Conservation (phyloP, 2,797 vertebrate species). For the Danio aesculapii region DNA sequence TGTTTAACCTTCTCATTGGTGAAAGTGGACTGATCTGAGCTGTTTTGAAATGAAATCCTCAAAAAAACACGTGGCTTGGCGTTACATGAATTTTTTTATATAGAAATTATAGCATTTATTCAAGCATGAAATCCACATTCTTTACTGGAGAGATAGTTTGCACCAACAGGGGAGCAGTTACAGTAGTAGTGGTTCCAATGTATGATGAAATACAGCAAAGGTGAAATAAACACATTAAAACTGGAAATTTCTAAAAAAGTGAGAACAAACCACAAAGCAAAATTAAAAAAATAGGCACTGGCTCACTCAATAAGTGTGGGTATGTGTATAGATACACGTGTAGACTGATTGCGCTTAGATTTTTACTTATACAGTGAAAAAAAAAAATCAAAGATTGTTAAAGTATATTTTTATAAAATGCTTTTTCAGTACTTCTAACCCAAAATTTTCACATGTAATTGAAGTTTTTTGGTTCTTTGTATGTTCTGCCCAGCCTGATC, state of each 20-base stretch:
- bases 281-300: not conserved
- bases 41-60: not conserved
- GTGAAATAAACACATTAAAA: not conserved
- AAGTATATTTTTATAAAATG: no score
- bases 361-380: not conserved
- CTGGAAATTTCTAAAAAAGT: no score
- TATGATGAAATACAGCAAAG: no score
- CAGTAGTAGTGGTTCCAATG: not conserved
- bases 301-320: not conserved
- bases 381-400: no score
- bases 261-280: not conserved
- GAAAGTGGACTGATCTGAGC: not conserved
- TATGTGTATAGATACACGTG: no score
- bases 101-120: not conserved
- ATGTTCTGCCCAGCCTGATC: no score
- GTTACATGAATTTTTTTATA: not conserved
- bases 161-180: not conserved
- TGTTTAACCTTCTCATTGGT: not conserved
- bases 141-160: not conserved
- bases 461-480: no score
- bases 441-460: no score
- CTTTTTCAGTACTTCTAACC: no score
- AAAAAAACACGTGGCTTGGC: not conserved
- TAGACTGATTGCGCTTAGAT: not conserved
- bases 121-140: constrained; percentile 22